Evolutionary conservation across 2,113 vertebrate species (phyloP), one percentile per base, ranked within the genome.

Genomic region (Aspidoscelis tigris): DNA sequence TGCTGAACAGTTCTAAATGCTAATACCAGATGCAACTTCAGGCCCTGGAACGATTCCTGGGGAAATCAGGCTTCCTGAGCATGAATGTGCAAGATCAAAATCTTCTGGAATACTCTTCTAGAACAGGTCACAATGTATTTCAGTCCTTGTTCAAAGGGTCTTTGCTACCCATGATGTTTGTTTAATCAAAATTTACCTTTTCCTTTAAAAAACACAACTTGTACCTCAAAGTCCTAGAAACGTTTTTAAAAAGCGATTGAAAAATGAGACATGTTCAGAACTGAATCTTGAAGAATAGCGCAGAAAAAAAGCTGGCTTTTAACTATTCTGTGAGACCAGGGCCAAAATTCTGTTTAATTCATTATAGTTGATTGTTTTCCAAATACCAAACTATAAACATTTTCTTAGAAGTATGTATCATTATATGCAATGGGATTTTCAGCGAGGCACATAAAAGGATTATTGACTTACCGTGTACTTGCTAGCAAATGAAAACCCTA

Each of bases 111-210:
- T 82, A 1, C 44, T 82, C 2, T 0, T 64, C 74, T 33, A 7
- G 0, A 8, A 75, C 44, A 68, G 82, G 0, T 8, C 69, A 80
- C 47, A 81, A 64, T 72, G 7, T 0, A 1, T 76, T 73, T 71
- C 26, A 64, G 11, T 58, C 4, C 0, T 55, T 86, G 83, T 84
- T 86, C 74, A 80, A 92, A 55, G 11, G 43, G 65, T 58, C 33
- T 92, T 85, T 74, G 47, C 78, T 76, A 14, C 7, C 70, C 0
- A 82, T 83, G 79, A 78, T 87, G 20, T 41, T 89, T 88, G 11
- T 55, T 80, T 50, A 0, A 80, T 90, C 91, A 88, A 87, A 80
- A 88, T 33, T 0, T 2, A 16, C 47, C 84, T 39, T 39, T 84
- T n/a, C 71, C 44, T 71, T 39, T 61, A n/a, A 58, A n/a, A 21